These are phyloP conservation scores for Leptopilina syphax DNA, from an alignment of 2,888 invertebrate species.

Conservation along the genomic window DNA sequence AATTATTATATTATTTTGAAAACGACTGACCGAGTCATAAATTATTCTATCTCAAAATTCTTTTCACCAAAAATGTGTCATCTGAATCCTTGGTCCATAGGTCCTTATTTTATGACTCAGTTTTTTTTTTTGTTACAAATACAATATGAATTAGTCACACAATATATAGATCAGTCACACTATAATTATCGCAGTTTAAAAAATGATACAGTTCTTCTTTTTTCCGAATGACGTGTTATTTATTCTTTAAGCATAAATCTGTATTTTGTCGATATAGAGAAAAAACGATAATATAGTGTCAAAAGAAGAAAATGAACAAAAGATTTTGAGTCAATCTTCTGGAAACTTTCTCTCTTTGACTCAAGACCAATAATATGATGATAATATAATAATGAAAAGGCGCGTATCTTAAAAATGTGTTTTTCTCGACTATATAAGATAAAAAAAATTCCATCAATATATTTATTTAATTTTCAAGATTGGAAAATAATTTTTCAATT, in stretches of 20 bases:
- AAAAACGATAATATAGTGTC: background rate
- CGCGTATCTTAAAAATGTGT: conserved; percentile 44
- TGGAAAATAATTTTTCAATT: too few species aligned
- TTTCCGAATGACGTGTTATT: background rate
- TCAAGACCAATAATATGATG: background rate
- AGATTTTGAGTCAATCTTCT: conserved; percentile 5
- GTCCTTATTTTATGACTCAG: conserved; percentile 2
- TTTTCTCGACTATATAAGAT: conserved; percentile 5
- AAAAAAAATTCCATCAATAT: conserved; percentile 22
- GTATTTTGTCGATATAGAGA: background rate
- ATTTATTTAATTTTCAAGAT: background rate
- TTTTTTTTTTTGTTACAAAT: background rate
- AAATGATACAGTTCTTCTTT: background rate
- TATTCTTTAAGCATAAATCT: background rate
- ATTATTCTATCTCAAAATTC: conserved; percentile 29
- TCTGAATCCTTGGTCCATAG: background rate
- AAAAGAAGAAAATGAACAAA: conserved; percentile 10
- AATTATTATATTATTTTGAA: background rate
- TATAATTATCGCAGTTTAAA: background rate
- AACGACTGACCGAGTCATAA: conserved; percentile 12
- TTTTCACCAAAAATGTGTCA: conserved; percentile 7
- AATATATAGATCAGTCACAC: too few species aligned
- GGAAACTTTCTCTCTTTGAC: conserved; percentile 7
- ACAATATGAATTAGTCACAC: conserved; percentile 25
- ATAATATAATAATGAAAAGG: conserved; percentile 44